Evolutionary conservation across 2,113 vertebrate species (phyloP).

Genomic region (Microtus pennsylvanicus): DNA sequence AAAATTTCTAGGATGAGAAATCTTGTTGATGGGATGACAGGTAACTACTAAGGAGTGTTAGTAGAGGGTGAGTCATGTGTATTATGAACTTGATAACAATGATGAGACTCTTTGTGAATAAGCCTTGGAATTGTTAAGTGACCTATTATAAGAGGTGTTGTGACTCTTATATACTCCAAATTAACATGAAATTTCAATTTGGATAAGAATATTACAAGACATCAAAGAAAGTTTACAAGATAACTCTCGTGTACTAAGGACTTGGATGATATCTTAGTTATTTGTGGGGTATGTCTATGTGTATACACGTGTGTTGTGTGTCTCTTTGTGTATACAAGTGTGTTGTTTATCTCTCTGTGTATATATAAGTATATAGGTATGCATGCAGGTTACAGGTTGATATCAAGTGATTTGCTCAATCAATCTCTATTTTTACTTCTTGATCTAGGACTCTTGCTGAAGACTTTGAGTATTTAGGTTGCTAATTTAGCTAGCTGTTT

Average conservation of each 20-base stretch:
- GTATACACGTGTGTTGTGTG: neutral
- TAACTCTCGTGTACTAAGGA: neutral
- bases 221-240: neutral
- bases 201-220: neutral
- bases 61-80: neutral
- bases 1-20: neutral
- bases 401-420: neutral
- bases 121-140: neutral
- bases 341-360: neutral
- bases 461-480: neutral
- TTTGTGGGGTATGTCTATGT: neutral
- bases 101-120: neutral
- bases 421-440: neutral
- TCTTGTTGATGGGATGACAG: neutral
- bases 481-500: neutral
- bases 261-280: neutral
- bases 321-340: neutral
- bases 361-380: neutral
- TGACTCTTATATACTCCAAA: neutral
- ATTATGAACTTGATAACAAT: neutral
- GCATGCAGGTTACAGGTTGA: neutral
- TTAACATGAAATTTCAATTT: slow-evolving; percentile 2
- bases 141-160: neutral
- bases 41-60: neutral
- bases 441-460: neutral